Conservation (phyloP, 2,888 invertebrate species). For the Hirtodrosophila confusa region DNA sequence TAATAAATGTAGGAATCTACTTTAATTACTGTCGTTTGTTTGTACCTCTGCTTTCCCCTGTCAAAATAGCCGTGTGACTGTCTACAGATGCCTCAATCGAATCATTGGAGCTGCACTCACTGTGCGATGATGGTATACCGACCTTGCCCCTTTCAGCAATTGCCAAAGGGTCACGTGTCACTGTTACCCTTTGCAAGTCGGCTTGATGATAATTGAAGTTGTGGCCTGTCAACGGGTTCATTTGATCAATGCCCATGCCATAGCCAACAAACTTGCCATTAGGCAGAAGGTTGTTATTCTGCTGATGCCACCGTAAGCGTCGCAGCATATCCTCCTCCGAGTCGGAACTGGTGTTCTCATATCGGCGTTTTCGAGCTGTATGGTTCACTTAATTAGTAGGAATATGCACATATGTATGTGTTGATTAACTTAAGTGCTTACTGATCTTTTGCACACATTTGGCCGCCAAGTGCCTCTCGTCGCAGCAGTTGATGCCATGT, state of each 20-base stretch:
- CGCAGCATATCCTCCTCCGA: constrained; percentile 89
- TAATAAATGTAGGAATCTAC: constrained; percentile 3
- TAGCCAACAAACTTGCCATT: constrained; percentile 80
- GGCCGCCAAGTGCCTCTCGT: constrained; percentile 84
- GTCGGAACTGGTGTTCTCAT: constrained; percentile 87
- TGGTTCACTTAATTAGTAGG: background rate
- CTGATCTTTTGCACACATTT: constrained; percentile 84
- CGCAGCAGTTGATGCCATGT: constrained; percentile 87
- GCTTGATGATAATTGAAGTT: constrained; percentile 81
- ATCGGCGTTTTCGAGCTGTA: constrained; percentile 82
- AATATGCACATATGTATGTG: background rate
- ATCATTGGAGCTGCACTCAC: constrained; percentile 84
- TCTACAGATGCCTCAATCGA: constrained; percentile 84
- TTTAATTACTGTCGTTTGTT: constrained; percentile 26
- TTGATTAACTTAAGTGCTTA: constrained; percentile 62
- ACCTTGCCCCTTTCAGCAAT: constrained; percentile 84
- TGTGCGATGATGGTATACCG: constrained; percentile 83
- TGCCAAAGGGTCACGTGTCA: constrained; percentile 83
- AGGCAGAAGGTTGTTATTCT: constrained; percentile 82
- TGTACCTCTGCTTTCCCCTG: constrained; percentile 82
- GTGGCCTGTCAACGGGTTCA: constrained; percentile 81
- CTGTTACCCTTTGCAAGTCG: constrained; percentile 83
- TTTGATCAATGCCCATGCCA: constrained; percentile 80
- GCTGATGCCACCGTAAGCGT: constrained; percentile 85
- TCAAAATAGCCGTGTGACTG: constrained; percentile 83